A percentile compares a stretch with the other conserved stretches of the same genome.
Conservation (phyloP, 2,113 vertebrate species). For the Melanotaenia duboulayi region DNA sequence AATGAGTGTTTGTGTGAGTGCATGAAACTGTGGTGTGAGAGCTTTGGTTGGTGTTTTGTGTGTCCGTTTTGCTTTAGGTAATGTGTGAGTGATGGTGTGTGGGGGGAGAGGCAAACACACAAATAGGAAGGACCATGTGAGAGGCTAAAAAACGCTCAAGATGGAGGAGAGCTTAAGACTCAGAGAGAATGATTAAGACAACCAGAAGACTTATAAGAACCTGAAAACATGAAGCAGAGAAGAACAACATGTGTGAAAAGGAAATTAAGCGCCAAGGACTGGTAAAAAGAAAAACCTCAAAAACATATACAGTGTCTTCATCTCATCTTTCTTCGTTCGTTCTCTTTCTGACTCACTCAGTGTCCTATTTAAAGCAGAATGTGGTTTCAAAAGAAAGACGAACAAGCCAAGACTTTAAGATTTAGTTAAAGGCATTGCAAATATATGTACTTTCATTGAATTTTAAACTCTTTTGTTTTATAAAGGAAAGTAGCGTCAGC, state of each 20-base stretch:
- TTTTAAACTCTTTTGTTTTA: not conserved
- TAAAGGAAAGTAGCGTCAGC: not conserved
- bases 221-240: slow-evolving; percentile 43
- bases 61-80: slow-evolving; percentile 32
- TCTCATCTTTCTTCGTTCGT: slow-evolving; percentile 43
- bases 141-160: slow-evolving; percentile 20
- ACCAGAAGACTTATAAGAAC: slow-evolving; percentile 20
- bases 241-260: slow-evolving; percentile 49
- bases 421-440: slow-evolving; percentile 6
- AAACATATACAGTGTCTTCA: slow-evolving; percentile 44
- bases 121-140: slow-evolving; percentile 31
- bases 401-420: slow-evolving; percentile 4
- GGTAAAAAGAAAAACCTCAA: slow-evolving; percentile 63
- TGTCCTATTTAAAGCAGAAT: slow-evolving; percentile 68
- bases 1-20: slow-evolving; percentile 9
- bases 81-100: slow-evolving; percentile 9
- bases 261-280: slow-evolving; percentile 53
- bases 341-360: slow-evolving; percentile 59
- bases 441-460: not conserved
- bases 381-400: slow-evolving; percentile 57
- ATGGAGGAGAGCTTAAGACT: slow-evolving; percentile 20
- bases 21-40: slow-evolving; percentile 8
- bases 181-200: slow-evolving; percentile 43
- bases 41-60: not conserved
- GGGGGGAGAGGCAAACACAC: not conserved